Evolutionary conservation across 2,113 vertebrate species (phyloP), one percentile per base, ranked within the genome.

Genomic region (Laticauda colubrina): DNA sequence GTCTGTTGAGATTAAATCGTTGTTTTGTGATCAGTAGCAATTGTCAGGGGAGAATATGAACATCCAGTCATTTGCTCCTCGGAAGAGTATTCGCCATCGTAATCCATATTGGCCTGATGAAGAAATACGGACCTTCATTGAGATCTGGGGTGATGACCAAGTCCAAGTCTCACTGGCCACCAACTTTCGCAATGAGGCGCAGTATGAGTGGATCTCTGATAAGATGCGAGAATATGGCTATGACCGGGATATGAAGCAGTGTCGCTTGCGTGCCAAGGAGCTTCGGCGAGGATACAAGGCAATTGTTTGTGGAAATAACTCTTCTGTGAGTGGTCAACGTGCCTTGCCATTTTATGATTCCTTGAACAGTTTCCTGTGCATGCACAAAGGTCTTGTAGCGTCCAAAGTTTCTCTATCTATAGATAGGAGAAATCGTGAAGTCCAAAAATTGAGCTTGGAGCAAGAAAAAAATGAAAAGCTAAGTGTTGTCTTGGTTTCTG

Each of bases 71-170:
- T 93, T 93, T 87, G 89, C 92, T 87, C 89, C 92, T 93, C 86
- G 81, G 43, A 93, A 93, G 81, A 93, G 75, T 18, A 64, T 93
- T 3, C 92, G 92, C 15, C 92, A 93, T 57, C 92, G 92, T 29
- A 93, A 93, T 34, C 92, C 92, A 11, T 93, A 93, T 48, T 93
- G 92, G 92, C 92, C 92, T 64, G 92, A 93, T 93, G 92, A 93
- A 59, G 92, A 93, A 90, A 93, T 93, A 34, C 89, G 89, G 15
- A 93, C 92, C 23, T 93, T 93, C 48, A 93, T 93, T 93, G 92
- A 93, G 48, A 93, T 93, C 56, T 93, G 92, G 92, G 92, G 92
- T 2, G 89, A 93, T 45, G 92, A 93, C 81, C 89, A 93, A 55
- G 89, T 93, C 89, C 92, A 93, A 64, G 92, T 89, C n/a, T 93